Evolutionary conservation across 2,888 invertebrate genomes (phyloP), one percentile per base, ranked within the genome.

Genomic region (Gerris lacustris): DNA sequence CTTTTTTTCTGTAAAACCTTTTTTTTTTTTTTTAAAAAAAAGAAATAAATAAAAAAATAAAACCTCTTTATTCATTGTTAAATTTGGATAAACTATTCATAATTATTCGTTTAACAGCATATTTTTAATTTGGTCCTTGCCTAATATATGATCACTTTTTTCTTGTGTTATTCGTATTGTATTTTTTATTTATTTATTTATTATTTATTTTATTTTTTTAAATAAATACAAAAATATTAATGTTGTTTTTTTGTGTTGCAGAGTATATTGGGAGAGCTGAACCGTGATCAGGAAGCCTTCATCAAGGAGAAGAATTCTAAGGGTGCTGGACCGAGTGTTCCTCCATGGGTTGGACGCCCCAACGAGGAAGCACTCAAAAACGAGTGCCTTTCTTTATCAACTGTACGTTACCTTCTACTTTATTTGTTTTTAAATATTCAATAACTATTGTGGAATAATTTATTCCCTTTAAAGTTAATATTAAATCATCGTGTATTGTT

Each of bases 191-290:
- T 31, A 31, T 31, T 31, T n/a, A n/a, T 2, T 31, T 31, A 31
- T 31, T 31, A 31, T 31, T 31, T 2, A 2, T 31, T 2, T 31
- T 31, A 31, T 31, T 31, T 2, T 31, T 31, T 31, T 31, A 2
- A 31, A 31, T 31, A 2, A n/a, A n/a, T n/a, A n/a, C n/a, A n/a
- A 31, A 31, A 31, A 31, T 31, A 31, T 31, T 31, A 31, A 31
- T 31, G 31, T 31, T 31, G 1, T 55, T 55, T 55, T 9, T 55
- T 11, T 15, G 15, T 55, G 75, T 82, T 83, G 7, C 84, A 96
- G 96, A 94, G 94, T 81, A 89, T 99, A 81, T 85, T 99, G 78
- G 95, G 95, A 69, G 97, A 98, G 79, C 94, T 99, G 83, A 94
- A 94, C 82, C 93, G 93, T 79, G 97, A 98, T 80, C 96, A 98